A percentile compares a stretch with the other conserved stretches of the same genome.
Conservation (phyloP, 2,113 vertebrate genomes). For the Chloroceryle aenea region DNA sequence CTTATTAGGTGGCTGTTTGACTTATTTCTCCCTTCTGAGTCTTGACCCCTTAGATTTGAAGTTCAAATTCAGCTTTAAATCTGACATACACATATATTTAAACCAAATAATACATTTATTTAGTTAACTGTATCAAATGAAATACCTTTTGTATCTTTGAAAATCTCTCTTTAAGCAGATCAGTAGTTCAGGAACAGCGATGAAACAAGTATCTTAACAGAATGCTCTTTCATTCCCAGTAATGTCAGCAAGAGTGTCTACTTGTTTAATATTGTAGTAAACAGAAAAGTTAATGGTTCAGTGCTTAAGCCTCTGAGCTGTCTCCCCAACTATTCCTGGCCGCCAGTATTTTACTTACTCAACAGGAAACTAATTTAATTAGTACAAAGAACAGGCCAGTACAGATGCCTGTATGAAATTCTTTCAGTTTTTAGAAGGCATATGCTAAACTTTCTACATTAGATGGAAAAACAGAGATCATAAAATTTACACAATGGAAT, state of each 20-base stretch:
- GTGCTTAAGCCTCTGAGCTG: conserved; percentile 42
- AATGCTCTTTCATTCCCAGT: conserved; percentile 48
- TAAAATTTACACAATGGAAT: conserved; percentile 14
- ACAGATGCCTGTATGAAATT: conserved; percentile 29
- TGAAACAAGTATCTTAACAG: conserved; percentile 42
- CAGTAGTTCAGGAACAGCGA: neutral
- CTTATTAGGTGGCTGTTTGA: neutral
- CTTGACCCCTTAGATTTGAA: conserved; percentile 16
- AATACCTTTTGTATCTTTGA: conserved; percentile 21
- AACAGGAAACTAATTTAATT: conserved; percentile 70
- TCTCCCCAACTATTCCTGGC: conserved; percentile 52
- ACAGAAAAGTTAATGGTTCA: conserved; percentile 64
- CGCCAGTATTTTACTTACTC: conserved; percentile 59
- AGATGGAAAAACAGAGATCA: conserved; percentile 3
- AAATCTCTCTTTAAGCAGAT: conserved; percentile 8
- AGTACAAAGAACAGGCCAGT: conserved; percentile 46
- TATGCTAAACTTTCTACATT: neutral
- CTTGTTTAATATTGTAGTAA: conserved; percentile 61
- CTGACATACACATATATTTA: neutral
- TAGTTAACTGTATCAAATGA: conserved; percentile 34
- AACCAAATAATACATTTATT: conserved; percentile 17
- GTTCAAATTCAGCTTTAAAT: conserved; percentile 27
- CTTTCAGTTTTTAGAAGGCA: conserved; percentile 25
- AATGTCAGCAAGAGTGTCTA: conserved; percentile 57
- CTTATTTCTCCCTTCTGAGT: neutral